Conservation (phyloP, 2,888 invertebrate species). For the Melipona bicolor region DNA sequence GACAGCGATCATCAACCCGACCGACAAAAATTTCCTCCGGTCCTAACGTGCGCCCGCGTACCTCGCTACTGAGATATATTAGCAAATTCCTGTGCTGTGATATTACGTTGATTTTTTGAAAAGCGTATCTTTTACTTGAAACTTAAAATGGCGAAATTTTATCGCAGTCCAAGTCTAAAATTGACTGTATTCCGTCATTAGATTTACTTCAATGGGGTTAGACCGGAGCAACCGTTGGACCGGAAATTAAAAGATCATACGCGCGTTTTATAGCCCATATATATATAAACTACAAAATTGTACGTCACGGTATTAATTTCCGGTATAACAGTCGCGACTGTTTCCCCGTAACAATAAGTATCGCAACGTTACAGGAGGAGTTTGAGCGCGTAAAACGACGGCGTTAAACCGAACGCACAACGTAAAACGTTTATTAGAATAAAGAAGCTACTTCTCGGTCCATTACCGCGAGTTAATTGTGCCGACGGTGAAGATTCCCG, state of each 20-base stretch:
- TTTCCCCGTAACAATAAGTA: not conserved
- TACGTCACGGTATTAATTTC: conserved; percentile 1
- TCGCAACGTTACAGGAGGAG: not conserved
- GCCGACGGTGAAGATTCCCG: conserved; percentile 33
- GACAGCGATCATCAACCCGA: conserved; percentile 18
- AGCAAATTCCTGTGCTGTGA: not conserved
- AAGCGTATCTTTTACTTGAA: too few species aligned
- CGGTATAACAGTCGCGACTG: not conserved
- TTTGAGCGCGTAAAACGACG: not conserved
- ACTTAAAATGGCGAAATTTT: too few species aligned
- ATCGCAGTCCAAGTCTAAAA: not conserved
- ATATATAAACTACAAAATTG: not conserved
- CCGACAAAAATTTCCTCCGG: not conserved
- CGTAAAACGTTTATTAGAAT: conserved; percentile 24
- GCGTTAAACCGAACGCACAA: not conserved
- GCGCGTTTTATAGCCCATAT: not conserved
- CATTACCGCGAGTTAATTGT: conserved; percentile 38
- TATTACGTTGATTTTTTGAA: too few species aligned
- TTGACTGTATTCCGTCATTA: not conserved
- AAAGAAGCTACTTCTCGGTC: conserved; percentile 35
- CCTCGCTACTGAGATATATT: not conserved
- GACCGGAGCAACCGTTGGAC: not conserved
- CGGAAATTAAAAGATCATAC: not conserved
- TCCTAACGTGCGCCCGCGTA: not conserved
- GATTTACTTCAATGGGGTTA: not conserved